Evolutionary conservation across 2,797 vertebrate species (phyloP), one percentile per base, ranked within the genome.

Genomic region (Bradypus variegatus): DNA sequence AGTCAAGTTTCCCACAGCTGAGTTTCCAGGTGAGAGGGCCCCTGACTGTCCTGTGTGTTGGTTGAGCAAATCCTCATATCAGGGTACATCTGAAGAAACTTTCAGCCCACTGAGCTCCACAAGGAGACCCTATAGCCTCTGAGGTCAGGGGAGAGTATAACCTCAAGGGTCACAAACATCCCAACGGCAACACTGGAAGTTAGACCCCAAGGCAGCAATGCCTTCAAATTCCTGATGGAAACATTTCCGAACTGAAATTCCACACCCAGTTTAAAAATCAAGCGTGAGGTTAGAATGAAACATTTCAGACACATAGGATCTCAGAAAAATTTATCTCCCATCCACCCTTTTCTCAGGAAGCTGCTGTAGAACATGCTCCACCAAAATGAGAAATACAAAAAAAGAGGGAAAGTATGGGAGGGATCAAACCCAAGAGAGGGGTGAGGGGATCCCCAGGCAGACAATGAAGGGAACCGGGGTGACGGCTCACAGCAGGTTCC

Each of bases 51-150:
- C 25, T 27, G 14, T 1, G 13, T 7, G 16, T 1, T 3, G 50
- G 50, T 9, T 1, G 31, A 29, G 2, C 16, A 2, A 1, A n/a
- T 0, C 4, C 33, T 14, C 7, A 3, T 19, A 14, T 9, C 2
- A 5, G 15, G 29, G n/a, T 36, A 55, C 27, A 41, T n/a, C 27
- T 21, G 53, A 6, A 6, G 33, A 58, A 3, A 48, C 21, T 18
- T 27, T 21, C 69, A 18, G 53, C 1, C 16, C 60, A 36, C 64
- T 14, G 16, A 77, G 80, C 29, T 41, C 72, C 50, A 25, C 64
- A 33, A 88, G 38, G 31, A 41, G 6, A 27, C 29, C 58, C 45
- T 21, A 4, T 8, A 55, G 23, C 16, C 31, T 48, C 58, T 41
- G 55, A 48, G 36, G 29, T 64, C 29, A 60, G 41, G 45, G 36